Conservation (phyloP, 2,888 invertebrate genomes). For the Ischnus inquisitorius region DNA sequence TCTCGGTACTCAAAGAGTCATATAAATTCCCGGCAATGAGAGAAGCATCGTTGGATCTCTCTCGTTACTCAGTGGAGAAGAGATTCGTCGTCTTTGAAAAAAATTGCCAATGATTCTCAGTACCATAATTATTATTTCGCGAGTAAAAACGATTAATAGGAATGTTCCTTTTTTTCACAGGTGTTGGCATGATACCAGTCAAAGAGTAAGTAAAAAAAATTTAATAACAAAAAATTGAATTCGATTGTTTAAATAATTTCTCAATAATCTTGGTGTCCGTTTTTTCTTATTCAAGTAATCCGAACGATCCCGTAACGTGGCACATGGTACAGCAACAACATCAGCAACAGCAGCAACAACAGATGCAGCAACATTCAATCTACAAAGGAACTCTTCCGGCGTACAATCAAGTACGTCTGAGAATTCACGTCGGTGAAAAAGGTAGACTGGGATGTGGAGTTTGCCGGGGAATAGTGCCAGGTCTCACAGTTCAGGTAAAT, state of each 20-base stretch:
- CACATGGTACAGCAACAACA: conserved; percentile 90
- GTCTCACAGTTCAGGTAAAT: conserved; percentile 83
- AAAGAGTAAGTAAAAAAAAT: conserved; percentile 93
- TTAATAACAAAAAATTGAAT: not conserved
- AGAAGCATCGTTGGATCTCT: not conserved
- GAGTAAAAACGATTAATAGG: not conserved
- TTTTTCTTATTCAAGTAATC: conserved; percentile 87
- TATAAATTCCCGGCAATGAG: not conserved
- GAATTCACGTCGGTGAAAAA: conserved; percentile 92
- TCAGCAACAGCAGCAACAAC: conserved; percentile 84
- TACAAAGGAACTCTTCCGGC: conserved; percentile 87
- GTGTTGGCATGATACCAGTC: conserved; percentile 97
- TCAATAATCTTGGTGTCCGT: conserved; percentile 53
- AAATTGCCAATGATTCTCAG: not conserved
- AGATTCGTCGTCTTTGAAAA: not conserved
- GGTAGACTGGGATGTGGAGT: conserved; percentile 94
- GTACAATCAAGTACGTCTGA: conserved; percentile 90
- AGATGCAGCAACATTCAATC: conserved; percentile 72
- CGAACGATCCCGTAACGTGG: conserved; percentile 93
- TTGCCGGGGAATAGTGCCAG: conserved; percentile 83
- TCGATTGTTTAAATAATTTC: not conserved
- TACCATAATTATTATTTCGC: conserved; percentile 15
- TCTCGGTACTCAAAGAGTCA: not conserved
- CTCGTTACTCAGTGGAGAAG: not conserved
- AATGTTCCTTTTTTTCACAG: conserved; percentile 87